Percentiles rank a stretch among this genome's conserved stretches.
phyloP scores from a whole-genome alignment of 2,888 invertebrate species.

The Balanococcus diminutus region DNA sequence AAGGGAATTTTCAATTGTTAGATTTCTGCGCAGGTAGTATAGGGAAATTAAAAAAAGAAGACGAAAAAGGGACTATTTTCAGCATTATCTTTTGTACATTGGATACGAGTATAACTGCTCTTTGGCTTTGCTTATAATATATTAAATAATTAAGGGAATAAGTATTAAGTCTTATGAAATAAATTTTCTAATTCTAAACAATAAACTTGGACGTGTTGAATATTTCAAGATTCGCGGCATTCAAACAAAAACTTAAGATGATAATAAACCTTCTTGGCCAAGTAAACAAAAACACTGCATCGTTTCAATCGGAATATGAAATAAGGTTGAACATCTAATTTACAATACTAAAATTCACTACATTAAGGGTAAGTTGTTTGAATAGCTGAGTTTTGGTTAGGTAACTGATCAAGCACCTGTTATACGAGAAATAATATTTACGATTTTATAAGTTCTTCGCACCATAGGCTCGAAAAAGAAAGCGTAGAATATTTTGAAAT shows the following conservation, averaged over 20 bases:
- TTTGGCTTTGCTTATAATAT: too few relatives aligned
- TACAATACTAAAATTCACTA: not conserved
- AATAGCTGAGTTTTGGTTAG: not conserved
- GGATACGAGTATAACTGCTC: too few relatives aligned
- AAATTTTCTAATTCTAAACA: not conserved
- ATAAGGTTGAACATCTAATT: not conserved
- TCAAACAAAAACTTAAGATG: not conserved
- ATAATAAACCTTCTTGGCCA: not conserved
- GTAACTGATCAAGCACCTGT: conserved; percentile 1
- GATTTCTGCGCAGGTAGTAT: too few relatives aligned
- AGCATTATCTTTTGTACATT: too few relatives aligned
- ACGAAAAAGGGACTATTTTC: too few relatives aligned
- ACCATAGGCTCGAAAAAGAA: not conserved
- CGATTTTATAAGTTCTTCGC: not conserved
- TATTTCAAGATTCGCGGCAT: not conserved
- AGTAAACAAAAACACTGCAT: not conserved
- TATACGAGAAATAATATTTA: not conserved
- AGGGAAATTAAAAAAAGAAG: too few relatives aligned
- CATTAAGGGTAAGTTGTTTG: not conserved
- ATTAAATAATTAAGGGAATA: not conserved
- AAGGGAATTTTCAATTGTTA: too few relatives aligned
- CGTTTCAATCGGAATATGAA: not conserved
- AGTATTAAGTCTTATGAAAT: not conserved
- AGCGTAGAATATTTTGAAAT: too few relatives aligned
- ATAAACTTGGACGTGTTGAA: not conserved